A percentile compares a stretch with the other conserved stretches of the same genome.
Conservation (phyloP, 2,113 vertebrate species). For the Elgaria multicarinata region DNA sequence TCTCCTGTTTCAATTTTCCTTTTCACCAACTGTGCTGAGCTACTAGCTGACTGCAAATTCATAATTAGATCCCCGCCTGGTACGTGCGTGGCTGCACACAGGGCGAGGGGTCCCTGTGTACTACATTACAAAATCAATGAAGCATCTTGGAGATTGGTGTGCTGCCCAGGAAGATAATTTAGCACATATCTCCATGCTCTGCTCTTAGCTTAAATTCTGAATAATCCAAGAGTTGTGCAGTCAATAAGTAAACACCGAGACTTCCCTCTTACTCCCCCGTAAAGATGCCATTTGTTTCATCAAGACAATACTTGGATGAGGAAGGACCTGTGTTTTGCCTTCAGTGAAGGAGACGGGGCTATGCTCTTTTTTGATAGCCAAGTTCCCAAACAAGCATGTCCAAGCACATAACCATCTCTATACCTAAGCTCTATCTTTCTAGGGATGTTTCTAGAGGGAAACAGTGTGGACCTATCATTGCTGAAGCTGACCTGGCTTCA, state of each 20-base stretch:
- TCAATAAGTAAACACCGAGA: slow-evolving; percentile 25
- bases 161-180: slow-evolving; percentile 56
- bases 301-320: background rate
- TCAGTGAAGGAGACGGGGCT: background rate
- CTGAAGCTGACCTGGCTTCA: background rate
- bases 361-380: background rate
- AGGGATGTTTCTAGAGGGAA: background rate
- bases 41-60: slow-evolving; percentile 51
- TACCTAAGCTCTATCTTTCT: background rate
- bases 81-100: slow-evolving; percentile 56
- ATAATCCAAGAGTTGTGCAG: slow-evolving; percentile 40
- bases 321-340: background rate
- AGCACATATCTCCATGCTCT: background rate
- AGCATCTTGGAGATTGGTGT: slow-evolving; percentile 38
- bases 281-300: background rate
- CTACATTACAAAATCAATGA: slow-evolving; percentile 54
- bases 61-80: slow-evolving; percentile 69
- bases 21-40: slow-evolving; percentile 7
- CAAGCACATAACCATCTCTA: background rate
- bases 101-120: slow-evolving; percentile 52
- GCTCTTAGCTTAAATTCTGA: slow-evolving; percentile 13
- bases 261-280: slow-evolving; percentile 42
- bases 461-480: background rate
- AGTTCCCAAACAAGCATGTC: background rate
- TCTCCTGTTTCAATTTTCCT: slow-evolving; percentile 58